phyloP scores from a whole-genome alignment of 2,888 invertebrate genomes.

The Lysandra bellargus region DNA sequence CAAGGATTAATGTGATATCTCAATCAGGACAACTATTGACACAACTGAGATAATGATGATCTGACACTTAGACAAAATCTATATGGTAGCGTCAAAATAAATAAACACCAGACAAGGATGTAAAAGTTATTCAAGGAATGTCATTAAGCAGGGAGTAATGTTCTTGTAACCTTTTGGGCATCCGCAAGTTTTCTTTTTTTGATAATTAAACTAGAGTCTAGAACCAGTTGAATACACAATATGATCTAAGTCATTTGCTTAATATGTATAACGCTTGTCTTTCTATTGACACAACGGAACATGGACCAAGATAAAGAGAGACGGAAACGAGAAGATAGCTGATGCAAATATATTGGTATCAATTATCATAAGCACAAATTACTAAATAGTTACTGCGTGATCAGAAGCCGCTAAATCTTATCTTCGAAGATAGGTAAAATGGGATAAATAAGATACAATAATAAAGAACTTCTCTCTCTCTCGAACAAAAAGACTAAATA shows the following conservation, averaged over 20 bases:
- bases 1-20: too few species aligned
- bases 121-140: background rate
- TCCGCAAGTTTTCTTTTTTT: slow-evolving; percentile 9
- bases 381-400: background rate
- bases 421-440: background rate
- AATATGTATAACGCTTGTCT: background rate
- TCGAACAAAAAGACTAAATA: background rate
- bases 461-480: background rate
- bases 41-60: too few species aligned
- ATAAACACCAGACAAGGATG: background rate
- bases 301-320: background rate
- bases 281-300: background rate
- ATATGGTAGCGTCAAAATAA: background rate
- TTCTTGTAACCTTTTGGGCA: slow-evolving; percentile 6
- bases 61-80: too few species aligned
- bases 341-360: too few species aligned
- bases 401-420: background rate
- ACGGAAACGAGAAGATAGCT: background rate
- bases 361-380: background rate
- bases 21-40: too few species aligned
- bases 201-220: background rate
- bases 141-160: background rate
- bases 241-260: background rate
- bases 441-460: background rate
- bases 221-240: background rate